These are phyloP conservation scores for Trissolcus japonicus DNA, from an alignment of 2,888 invertebrate species.

Conservation along the genomic window DNA sequence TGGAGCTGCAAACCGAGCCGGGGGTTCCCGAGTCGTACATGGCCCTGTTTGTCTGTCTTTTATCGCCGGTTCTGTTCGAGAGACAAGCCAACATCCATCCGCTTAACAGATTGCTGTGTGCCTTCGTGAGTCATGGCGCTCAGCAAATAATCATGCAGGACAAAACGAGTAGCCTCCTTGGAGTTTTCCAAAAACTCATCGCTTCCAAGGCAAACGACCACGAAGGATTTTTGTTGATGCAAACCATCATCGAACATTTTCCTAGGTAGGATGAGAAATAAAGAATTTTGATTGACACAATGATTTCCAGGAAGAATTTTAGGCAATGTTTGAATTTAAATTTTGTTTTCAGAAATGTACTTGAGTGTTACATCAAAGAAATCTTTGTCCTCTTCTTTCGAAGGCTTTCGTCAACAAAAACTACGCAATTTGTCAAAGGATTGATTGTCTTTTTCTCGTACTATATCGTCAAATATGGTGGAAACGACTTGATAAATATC, in stretches of 20 bases:
- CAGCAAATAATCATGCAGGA: slow-evolving; percentile 83
- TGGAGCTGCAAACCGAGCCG: slow-evolving; percentile 84
- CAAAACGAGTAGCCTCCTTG: slow-evolving; percentile 89
- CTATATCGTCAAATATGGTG: slow-evolving; percentile 89
- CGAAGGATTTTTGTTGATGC: slow-evolving; percentile 95
- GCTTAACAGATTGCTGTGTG: slow-evolving; percentile 92
- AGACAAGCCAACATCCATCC: slow-evolving; percentile 95
- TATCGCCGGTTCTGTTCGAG: slow-evolving; percentile 95
- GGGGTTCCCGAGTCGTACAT: slow-evolving; percentile 89
- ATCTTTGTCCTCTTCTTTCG: slow-evolving; percentile 95
- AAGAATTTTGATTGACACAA: background rate
- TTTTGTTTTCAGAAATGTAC: slow-evolving; percentile 79
- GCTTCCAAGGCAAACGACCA: slow-evolving; percentile 97
- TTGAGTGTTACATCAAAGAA: slow-evolving; percentile 89
- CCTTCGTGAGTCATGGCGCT: slow-evolving; percentile 86
- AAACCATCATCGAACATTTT: slow-evolving; percentile 89
- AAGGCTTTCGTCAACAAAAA: slow-evolving; percentile 93
- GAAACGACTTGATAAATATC: slow-evolving; percentile 84
- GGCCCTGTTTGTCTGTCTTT: slow-evolving; percentile 91
- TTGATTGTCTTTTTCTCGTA: slow-evolving; percentile 94
- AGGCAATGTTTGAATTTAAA: background rate
- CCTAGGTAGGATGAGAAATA: slow-evolving; percentile 79
- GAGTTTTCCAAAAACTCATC: slow-evolving; percentile 97
- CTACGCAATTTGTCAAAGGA: slow-evolving; percentile 94
- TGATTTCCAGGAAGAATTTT: too few relatives aligned